These are phyloP conservation scores for Sphinx pinastri DNA, from an alignment of 2,888 invertebrate species.

Conservation along the genomic window DNA sequence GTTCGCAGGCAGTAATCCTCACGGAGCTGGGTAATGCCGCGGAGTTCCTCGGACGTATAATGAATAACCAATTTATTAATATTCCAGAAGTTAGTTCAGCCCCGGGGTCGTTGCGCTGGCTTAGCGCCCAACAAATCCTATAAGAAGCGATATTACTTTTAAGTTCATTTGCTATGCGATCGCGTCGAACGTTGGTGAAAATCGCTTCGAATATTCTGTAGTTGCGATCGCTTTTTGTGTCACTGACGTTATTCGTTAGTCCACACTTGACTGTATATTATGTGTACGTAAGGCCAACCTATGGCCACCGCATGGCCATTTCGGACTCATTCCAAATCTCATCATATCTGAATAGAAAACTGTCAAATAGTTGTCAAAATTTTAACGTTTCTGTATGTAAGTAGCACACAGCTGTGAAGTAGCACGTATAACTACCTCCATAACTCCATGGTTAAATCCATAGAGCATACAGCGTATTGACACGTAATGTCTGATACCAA, in stretches of 20 bases:
- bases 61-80: conserved; percentile 68
- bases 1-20: conserved; percentile 58
- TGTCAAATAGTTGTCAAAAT: too few relatives aligned
- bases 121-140: conserved; percentile 49
- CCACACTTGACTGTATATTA: too few relatives aligned
- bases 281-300: background rate
- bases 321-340: too few relatives aligned
- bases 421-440: too few relatives aligned
- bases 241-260: too few relatives aligned
- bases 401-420: too few relatives aligned
- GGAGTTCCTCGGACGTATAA: conserved; percentile 60
- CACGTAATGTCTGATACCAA: too few relatives aligned
- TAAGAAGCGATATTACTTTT: conserved; percentile 58
- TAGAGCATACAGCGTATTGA: too few relatives aligned
- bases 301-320: background rate
- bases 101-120: conserved; percentile 59
- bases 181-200: conserved; percentile 28
- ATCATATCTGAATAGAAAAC: too few relatives aligned
- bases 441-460: too few relatives aligned
- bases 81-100: conserved; percentile 55
- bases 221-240: too few relatives aligned
- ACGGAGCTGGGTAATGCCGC: conserved; percentile 59
- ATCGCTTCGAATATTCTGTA: background rate
- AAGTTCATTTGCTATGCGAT: conserved; percentile 28
- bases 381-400: too few relatives aligned